Evolutionary conservation across 2,797 vertebrate species (phyloP), one percentile per base, ranked within the genome.

Genomic region (Lithobates pipiens): DNA sequence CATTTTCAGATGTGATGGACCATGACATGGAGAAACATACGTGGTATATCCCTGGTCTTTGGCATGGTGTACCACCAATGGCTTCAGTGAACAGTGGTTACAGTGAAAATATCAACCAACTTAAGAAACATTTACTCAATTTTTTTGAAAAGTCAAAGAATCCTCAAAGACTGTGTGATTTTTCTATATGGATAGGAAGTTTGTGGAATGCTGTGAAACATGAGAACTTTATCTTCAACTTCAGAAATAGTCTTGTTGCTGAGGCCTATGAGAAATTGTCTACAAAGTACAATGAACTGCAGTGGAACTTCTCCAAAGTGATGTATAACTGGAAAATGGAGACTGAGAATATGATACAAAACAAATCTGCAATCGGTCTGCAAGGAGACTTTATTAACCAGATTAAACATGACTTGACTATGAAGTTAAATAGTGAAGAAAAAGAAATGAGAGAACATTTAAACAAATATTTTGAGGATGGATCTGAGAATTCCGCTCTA

Each of bases 81-180:
- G 93, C 5, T 63, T n/a, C 93, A 13, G 89, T 93, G 80, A 91
- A 92, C 83, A n/a, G 75, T 29, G 90, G 93, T 7, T 95, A 96
- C 76, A 94, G 94, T 10, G 88, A 93, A n/a, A 90, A 84, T 79
- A 85, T 96, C 63, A 91, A 95, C 18, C 91, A 92, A 3, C 77
- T 96, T 23, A 97, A 96, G 88, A 88, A 91, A 81, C 93, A 89
- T 16, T 75, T 97, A n/a, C 90, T 96, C 10, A 0, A 9, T n/a
- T 3, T 63, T 63, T 8, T n/a, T 80, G 0, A 63, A 23, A 7
- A 91, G 23, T 25, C 23, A 9, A 25, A 3, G 5, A 25, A n/a
- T 9, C 23, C 91, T 76, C 91, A 87, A 50, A 88, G 90, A 80
- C 88, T 95, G 13, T 83, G 92, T 39, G 93, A 94, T 86, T 94